These are phyloP conservation scores for Eupithecia abbreviata DNA, from an alignment of 2,888 invertebrate genomes.

Conservation along the genomic window DNA sequence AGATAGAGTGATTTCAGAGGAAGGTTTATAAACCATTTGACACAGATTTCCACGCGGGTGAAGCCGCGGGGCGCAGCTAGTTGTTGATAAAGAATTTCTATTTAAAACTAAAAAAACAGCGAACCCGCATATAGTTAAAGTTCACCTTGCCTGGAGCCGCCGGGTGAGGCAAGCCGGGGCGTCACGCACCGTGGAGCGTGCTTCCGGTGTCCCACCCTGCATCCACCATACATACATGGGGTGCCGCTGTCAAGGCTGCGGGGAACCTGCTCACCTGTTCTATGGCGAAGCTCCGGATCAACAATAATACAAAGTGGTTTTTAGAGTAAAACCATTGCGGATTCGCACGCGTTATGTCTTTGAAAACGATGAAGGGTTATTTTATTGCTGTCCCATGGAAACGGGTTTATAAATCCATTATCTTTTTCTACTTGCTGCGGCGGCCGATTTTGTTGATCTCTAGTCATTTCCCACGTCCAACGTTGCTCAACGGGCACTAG, in stretches of 20 bases:
- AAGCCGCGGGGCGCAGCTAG: too few species aligned
- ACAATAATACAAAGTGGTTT: not conserved
- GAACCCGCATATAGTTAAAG: not conserved
- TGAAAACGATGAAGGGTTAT: not conserved
- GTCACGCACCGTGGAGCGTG: slow-evolving; percentile 73
- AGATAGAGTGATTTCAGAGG: too few species aligned
- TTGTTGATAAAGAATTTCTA: not conserved
- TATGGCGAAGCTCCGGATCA: not conserved
- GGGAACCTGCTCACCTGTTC: not conserved
- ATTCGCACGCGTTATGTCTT: not conserved
- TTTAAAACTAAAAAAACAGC: not conserved
- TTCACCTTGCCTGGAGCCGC: not conserved
- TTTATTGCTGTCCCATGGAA: not conserved
- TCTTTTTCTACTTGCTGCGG: too few species aligned
- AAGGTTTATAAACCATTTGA: too few species aligned
- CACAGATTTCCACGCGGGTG: too few species aligned
- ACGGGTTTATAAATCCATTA: too few species aligned
- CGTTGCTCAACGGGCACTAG: too few species aligned
- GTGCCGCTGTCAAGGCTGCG: not conserved
- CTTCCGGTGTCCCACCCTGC: slow-evolving; percentile 25
- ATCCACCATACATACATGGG: not conserved
- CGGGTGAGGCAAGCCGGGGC: slow-evolving; percentile 16
- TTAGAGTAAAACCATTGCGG: not conserved
- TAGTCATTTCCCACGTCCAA: too few species aligned
- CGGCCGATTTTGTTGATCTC: too few species aligned